Evolutionary conservation across 2,113 vertebrate genomes (phyloP), one percentile per base, ranked within the genome.

Genomic region (Elaphurus davidianus): DNA sequence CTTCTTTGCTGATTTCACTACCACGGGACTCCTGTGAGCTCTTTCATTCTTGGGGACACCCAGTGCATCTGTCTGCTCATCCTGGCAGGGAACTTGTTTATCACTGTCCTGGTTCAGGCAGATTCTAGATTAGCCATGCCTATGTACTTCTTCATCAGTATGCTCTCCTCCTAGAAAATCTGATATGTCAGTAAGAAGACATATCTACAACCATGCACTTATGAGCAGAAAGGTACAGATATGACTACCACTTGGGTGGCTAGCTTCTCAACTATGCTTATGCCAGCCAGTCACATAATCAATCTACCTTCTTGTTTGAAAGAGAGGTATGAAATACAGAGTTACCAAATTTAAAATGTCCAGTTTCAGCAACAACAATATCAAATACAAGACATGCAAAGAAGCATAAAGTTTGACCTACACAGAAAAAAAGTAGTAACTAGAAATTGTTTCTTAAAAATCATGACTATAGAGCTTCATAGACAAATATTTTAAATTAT

Each of bases 141-240:
- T 21, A 98, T 98, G 97, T 95, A 98, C 79, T 98, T 98, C 89
- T 98, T 98, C 54, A 91, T 98, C 59, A 90, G 95, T 10, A 95
- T 90, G 28, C 89, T 98, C 36, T 98, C 95, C 30, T 92, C 96
- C 71, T 81, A 96, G 52, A 98, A 98, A 33, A 47, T 98, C 28
- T 92, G 87, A 54, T 97, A 96, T 0, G 90, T 96, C 50, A 98
- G 94, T 5, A 40, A 97, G 95, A 0, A 23, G 10, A 74, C 36
- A 74, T 40, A 23, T 74, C 43, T 93, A 83, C 43, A 97, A 97
- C 64, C 71, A 94, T 0, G 55, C 28, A 1, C 71, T 98, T 43
- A 97, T 98, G 94, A 97, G 28, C 28, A 85, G 54, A 9, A 88
- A 45, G 4, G 7, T 96, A 0, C 89, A 95, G 47, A 7, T 85